phyloP scores from a whole-genome alignment of 2,113 vertebrate genomes.

The Anarhynchus alexandrinus region DNA sequence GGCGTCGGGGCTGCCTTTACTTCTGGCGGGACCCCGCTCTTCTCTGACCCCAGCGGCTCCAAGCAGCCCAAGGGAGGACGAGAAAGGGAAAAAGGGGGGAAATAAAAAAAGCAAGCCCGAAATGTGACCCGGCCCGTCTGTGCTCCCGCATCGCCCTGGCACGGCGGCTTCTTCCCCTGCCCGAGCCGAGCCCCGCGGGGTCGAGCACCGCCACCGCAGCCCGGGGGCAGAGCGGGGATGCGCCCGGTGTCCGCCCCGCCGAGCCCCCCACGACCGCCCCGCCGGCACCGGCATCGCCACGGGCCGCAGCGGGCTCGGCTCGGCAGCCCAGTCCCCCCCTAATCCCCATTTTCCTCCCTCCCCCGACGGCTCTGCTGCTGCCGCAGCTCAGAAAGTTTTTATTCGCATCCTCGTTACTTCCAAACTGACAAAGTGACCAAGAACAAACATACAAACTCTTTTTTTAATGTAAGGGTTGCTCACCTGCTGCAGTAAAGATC shows the following conservation, averaged over 20 bases:
- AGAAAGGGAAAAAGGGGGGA: not conserved
- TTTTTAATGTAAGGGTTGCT: slow-evolving; percentile 38
- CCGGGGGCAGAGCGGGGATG: not conserved
- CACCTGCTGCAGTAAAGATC: slow-evolving; percentile 65
- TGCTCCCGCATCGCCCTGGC: not conserved
- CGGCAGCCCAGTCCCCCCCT: too few species aligned
- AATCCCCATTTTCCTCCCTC: too few species aligned
- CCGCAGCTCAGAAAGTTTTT: not conserved
- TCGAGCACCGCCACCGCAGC: not conserved
- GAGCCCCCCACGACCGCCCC: not conserved
- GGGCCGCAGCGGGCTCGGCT: not conserved
- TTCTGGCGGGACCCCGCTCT: not conserved
- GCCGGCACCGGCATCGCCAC: not conserved
- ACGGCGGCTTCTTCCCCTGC: not conserved
- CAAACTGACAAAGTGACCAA: not conserved
- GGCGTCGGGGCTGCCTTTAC: not conserved
- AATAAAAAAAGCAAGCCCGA: too few species aligned
- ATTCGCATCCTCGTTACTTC: not conserved
- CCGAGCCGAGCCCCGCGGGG: not conserved
- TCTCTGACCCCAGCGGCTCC: not conserved
- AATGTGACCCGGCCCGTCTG: not conserved
- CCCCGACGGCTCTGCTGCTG: not conserved
- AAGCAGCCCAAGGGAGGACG: not conserved
- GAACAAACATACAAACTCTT: not conserved
- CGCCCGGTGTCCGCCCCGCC: not conserved